These are phyloP conservation scores for Drosophila truncata DNA, from an alignment of 1,140 invertebrate species.

Conservation along the genomic window DNA sequence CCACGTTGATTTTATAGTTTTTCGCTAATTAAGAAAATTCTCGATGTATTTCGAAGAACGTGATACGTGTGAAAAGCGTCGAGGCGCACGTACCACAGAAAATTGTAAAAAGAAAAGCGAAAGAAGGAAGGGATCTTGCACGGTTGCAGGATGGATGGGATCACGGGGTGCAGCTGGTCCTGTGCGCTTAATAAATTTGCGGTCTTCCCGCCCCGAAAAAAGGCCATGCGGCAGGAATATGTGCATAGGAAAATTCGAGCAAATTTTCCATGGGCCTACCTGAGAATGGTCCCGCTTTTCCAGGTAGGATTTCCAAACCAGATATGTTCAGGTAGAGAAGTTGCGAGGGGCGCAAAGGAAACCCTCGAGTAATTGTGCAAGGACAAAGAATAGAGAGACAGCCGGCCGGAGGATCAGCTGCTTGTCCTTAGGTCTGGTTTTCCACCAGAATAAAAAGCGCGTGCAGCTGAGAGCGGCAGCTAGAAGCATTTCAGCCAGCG, in stretches of 20 bases:
- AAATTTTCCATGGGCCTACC: constrained; percentile 62
- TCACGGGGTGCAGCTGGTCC: constrained; percentile 49
- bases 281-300: constrained; percentile 58
- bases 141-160: constrained; percentile 24
- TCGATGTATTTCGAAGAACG: constrained; percentile 17
- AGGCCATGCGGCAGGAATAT: constrained; percentile 40
- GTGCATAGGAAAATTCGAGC: constrained; percentile 51
- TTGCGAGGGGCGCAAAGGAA: constrained; percentile 1
- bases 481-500: constrained; percentile 68
- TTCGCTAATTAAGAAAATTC: constrained; percentile 63
- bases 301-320: constrained; percentile 54
- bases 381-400: constrained; percentile 41
- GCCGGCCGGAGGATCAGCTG: constrained; percentile 53
- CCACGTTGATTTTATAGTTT: constrained; percentile 66
- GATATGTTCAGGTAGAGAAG: constrained; percentile 46
- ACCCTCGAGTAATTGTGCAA: constrained; percentile 38
- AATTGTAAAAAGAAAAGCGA: constrained; percentile 7
- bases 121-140: constrained; percentile 22
- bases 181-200: constrained; percentile 73
- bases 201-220: constrained; percentile 80
- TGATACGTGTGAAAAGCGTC: constrained; percentile 62
- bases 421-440: constrained; percentile 7
- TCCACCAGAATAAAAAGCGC: constrained; percentile 39
- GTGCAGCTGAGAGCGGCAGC: constrained; percentile 29
- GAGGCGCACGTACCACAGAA: constrained; percentile 63